Base-by-base conservation (phyloP, 2,797 vertebrate species). In the Capromys pilorides region DNA sequence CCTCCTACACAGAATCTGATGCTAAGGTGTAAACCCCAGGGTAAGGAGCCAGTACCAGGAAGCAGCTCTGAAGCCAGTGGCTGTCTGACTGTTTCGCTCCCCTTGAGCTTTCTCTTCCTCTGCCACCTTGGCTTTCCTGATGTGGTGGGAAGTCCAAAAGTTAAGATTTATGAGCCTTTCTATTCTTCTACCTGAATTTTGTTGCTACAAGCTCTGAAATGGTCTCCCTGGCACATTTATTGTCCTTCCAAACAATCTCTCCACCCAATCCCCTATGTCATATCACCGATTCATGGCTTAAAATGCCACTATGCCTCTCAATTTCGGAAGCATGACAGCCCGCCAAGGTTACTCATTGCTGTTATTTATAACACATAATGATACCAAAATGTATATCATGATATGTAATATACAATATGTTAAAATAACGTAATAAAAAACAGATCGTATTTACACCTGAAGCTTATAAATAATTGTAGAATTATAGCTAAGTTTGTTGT, bases 161-260 rank as follows among this genome's bases (percentile, higher is more conserved):
- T 71, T 88, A 85, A 84, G 41, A 82, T 85, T 51, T 73, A 92
- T 85, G 54, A 89, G 41, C 2, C 2, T 4, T 73, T 57, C 64
- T 28, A 33, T 45, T 77, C 31, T 90, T 49, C 84, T 45, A 79
- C n/a, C 28, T 51, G 67, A 69, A 61, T 59, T 45, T 45, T 88
- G 26, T 88, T 88, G 5, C 77, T 79, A 4, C n/a, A 64, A 22
- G 14, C 49, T 92, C 83, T 94, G 19, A 91, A 94, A 88, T 84
- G 36, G 2, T 94, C 21, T 67, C 7, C 9, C 79, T 87, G 31
- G 9, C 24, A 69, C 6, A 62, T 89, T 73, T 45, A 90, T 80
- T 81, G 66, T 91, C 8, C 26, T 84, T 77, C n/a, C 24, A 91
- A 92, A 86, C 49, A 89, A 61, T 33, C 21, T 93, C 13, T 26